Percentiles rank a stretch among this genome's conserved stretches.
phyloP scores from a whole-genome alignment of 1,140 invertebrate species.

The Apis cerana region DNA sequence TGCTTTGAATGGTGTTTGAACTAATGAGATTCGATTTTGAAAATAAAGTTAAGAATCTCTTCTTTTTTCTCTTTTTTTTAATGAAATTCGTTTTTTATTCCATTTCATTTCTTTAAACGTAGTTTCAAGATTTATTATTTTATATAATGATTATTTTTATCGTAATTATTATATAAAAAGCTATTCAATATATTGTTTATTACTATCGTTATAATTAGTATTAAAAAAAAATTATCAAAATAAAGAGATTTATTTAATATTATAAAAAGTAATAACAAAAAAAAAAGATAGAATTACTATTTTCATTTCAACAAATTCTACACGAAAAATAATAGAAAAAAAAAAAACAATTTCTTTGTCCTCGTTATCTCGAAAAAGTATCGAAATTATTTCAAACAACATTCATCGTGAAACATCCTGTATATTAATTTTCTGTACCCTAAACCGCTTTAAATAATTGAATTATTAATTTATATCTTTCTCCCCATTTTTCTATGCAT shows the following conservation, averaged over 20 bases:
- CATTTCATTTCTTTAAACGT: too few relatives aligned
- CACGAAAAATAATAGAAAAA: not conserved
- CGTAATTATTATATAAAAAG: too few relatives aligned
- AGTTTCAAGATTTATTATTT: too few relatives aligned
- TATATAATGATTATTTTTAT: too few relatives aligned
- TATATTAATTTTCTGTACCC: constrained; percentile 6
- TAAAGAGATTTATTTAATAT: too few relatives aligned
- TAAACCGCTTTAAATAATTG: constrained; percentile 48
- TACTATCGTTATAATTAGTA: too few relatives aligned
- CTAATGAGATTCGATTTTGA: not conserved
- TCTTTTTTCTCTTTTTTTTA: not conserved
- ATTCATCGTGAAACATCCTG: not conserved
- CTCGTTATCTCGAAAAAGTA: too few relatives aligned
- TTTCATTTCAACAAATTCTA: not conserved
- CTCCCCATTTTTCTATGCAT: constrained; percentile 24
- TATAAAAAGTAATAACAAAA: too few relatives aligned
- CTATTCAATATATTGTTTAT: too few relatives aligned
- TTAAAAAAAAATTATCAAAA: too few relatives aligned
- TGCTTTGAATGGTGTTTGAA: constrained; percentile 2
- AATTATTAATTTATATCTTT: constrained; percentile 21
- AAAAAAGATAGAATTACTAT: too few relatives aligned
- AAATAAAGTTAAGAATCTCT: not conserved
- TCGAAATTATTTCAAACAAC: not conserved
- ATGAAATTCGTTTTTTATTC: not conserved
- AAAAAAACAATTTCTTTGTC: too few relatives aligned